A percentile compares a stretch with the other conserved stretches of the same genome.
phyloP scores from a whole-genome alignment of 2,888 invertebrate species.

The Amiota communis region DNA sequence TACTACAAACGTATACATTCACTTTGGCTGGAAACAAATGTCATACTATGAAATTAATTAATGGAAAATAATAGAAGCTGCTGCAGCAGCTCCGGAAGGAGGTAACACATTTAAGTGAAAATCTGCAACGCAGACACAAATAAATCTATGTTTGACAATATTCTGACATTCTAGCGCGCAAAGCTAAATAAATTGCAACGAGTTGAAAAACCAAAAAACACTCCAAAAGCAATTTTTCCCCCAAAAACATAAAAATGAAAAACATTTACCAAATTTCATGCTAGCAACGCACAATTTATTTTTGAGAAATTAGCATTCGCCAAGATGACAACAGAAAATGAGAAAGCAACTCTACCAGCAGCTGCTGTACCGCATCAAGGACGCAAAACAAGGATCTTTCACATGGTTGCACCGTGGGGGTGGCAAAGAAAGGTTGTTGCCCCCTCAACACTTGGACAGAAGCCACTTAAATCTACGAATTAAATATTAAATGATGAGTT shows the following conservation, averaged over 20 bases:
- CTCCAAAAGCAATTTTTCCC: background rate
- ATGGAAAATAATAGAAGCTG: background rate
- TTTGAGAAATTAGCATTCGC: slow-evolving; percentile 43
- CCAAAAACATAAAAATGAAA: background rate
- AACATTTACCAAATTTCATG: slow-evolving; percentile 35
- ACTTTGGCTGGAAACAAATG: too few relatives aligned
- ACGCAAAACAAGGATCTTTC: background rate
- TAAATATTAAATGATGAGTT: too few relatives aligned
- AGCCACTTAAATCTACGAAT: too few relatives aligned
- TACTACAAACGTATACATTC: too few relatives aligned
- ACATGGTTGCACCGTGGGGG: slow-evolving; percentile 40
- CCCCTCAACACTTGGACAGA: too few relatives aligned
- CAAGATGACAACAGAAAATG: slow-evolving; percentile 45
- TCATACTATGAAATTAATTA: slow-evolving; percentile 5
- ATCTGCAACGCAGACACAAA: slow-evolving; percentile 37
- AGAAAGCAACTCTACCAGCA: slow-evolving; percentile 14
- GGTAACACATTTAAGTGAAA: slow-evolving; percentile 7
- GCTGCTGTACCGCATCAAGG: background rate
- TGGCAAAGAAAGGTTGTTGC: slow-evolving; percentile 29
- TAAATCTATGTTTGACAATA: slow-evolving; percentile 46
- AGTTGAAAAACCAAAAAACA: slow-evolving; percentile 27
- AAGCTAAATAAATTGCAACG: slow-evolving; percentile 47
- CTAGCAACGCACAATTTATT: slow-evolving; percentile 43
- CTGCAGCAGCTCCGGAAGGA: background rate
- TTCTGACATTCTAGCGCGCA: slow-evolving; percentile 41